These are phyloP conservation scores for Scelioninae gen. 1 DNA, from an alignment of 2,888 invertebrate genomes.

Conservation along the genomic window DNA sequence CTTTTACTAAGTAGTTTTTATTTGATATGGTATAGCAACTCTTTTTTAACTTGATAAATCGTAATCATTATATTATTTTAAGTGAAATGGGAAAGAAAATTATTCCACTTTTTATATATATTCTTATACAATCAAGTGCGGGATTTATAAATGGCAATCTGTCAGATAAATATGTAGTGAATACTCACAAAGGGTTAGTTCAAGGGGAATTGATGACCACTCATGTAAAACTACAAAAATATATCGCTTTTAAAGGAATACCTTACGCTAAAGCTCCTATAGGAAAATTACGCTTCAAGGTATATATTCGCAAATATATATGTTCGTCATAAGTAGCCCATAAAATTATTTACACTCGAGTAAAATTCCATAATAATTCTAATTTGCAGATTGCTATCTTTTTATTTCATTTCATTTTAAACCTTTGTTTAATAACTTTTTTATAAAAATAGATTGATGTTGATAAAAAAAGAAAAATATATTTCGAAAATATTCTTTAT, in stretches of 20 bases:
- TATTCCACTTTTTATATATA: neutral
- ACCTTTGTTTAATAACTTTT: too few species aligned
- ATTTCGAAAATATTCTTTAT: too few species aligned
- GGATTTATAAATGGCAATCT: neutral
- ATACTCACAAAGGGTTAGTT: constrained; percentile 56
- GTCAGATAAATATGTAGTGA: constrained; percentile 4
- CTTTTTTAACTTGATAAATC: constrained; percentile 2
- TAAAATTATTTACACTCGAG: too few species aligned
- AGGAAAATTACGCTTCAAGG: constrained; percentile 75
- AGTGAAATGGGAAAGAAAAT: constrained; percentile 1
- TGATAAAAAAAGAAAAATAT: too few species aligned
- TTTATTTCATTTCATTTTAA: too few species aligned
- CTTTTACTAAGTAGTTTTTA: neutral
- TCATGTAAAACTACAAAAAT: constrained; percentile 46
- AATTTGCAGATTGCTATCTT: too few species aligned
- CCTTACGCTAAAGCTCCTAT: constrained; percentile 75
- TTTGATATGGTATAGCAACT: neutral
- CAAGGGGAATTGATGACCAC: constrained; percentile 73
- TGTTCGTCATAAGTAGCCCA: too few species aligned
- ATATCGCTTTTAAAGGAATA: constrained; percentile 75
- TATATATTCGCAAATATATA: too few species aligned
- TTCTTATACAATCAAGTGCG: neutral
- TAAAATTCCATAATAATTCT: too few species aligned
- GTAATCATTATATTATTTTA: neutral
- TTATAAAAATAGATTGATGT: too few species aligned